Base-by-base conservation (phyloP, 2,888 invertebrate genomes). In the Rhogogaster chlorosoma region DNA sequence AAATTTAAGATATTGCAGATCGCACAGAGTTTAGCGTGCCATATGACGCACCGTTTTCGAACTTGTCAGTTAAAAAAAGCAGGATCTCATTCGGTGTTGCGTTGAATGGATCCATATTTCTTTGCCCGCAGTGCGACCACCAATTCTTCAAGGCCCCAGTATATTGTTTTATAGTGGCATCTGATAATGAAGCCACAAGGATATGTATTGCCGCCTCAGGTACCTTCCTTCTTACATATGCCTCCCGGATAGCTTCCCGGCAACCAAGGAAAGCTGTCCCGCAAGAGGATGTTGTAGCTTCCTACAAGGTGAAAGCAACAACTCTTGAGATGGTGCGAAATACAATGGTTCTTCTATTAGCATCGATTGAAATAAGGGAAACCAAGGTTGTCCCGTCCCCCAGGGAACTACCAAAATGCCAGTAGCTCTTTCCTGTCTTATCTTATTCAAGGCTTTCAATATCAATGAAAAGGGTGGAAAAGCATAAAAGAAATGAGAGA, bases 171-270 rank as follows among this genome's bases (percentile, higher is more conserved):
- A 67, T 67, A 3, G 67, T 67, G 10, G 29, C 15, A 38, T 38
- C 38, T 38, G 38, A 7, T 9, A 38, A 38, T 38, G 38, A 38
- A 0, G 38, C 38, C 0, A 67, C 4, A 15, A 86, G 71, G 10
- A 86, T 85, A 7, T 88, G 84, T 36, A 87, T 53, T 2, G 87
- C 67, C 10, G 77, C 57, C n/a, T n/a, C n/a, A 38, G 82, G 73
- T 7, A 2, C 84, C 77, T 36, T 85, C 85, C 42, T 77, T n/a
- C n/a, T 70, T 75, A 80, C 29, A 29, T 88, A 88, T 9, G 87
- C 87, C 70, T 89, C 64, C 86, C 88, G 32, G 89, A 91, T 88
- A 91, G 88, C 70, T 49, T 86, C 15, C 87, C 90, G 82, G 87
- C 90, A 84, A 89, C 87, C 88, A 90, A 85, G 80, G 87, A 80